Evolutionary conservation across 1,140 invertebrate genomes (phyloP).

Genomic region (Monomorium pharaonis): DNA sequence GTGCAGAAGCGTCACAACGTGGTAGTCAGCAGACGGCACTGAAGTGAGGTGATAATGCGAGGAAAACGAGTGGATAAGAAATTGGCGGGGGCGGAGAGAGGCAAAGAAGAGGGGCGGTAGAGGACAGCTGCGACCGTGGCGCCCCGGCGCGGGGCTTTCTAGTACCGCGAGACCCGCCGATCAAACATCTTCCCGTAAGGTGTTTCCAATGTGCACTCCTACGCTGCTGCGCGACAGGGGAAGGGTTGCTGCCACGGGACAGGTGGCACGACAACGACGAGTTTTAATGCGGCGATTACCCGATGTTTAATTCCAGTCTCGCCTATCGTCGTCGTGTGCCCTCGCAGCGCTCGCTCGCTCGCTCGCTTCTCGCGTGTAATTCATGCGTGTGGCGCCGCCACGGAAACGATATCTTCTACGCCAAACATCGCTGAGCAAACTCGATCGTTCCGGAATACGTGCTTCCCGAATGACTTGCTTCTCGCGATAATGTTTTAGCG

Average conservation of each 20-base stretch:
- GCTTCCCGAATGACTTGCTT: not conserved
- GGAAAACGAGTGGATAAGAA: conserved; percentile 1
- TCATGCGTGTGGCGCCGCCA: not conserved
- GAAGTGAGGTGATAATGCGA: conserved; percentile 39
- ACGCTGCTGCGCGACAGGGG: not conserved
- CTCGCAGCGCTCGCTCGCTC: no score
- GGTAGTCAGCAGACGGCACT: not conserved
- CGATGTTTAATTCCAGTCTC: conserved; percentile 10
- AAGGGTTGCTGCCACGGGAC: not conserved
- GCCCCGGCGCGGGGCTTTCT: conserved; percentile 28
- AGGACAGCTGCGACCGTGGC: not conserved
- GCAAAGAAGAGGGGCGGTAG: not conserved
- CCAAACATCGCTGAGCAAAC: not conserved
- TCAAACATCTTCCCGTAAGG: conserved; percentile 23
- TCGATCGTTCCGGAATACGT: not conserved
- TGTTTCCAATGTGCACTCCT: conserved; percentile 15
- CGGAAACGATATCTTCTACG: not conserved
- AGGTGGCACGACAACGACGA: conserved; percentile 42
- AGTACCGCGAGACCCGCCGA: not conserved
- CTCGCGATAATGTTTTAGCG: not conserved
- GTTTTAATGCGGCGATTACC: conserved; percentile 27
- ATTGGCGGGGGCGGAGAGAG: no score
- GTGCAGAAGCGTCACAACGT: not conserved
- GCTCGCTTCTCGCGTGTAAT: no score
- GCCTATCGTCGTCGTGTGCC: not conserved